Percentiles rank a stretch among this genome's conserved stretches.
These are phyloP conservation scores for Lota lota DNA, from an alignment of 2,113 vertebrate genomes.

Conservation along the genomic window DNA sequence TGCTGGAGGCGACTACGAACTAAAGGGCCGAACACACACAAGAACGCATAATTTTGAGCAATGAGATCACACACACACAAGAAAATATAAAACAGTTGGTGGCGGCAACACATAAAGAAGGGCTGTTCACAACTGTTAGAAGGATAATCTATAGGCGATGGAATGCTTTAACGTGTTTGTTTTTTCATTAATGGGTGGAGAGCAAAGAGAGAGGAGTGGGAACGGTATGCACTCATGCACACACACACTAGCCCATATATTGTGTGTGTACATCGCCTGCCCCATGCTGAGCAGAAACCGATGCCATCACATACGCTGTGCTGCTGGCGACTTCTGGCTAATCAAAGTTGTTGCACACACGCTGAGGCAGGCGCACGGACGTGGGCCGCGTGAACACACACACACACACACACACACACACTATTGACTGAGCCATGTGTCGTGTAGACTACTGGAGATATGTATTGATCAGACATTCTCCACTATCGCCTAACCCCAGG, in stretches of 20 bases:
- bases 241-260: background rate
- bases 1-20: slow-evolving; percentile 95
- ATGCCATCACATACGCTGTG: slow-evolving; percentile 68
- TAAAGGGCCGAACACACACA: slow-evolving; percentile 50
- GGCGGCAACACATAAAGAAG: too few relatives aligned
- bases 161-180: too few relatives aligned
- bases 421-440: slow-evolving; percentile 43
- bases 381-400: background rate
- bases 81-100: too few relatives aligned
- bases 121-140: too few relatives aligned
- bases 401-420: slow-evolving; percentile 13
- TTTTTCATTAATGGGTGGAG: too few relatives aligned
- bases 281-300: slow-evolving; percentile 52
- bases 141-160: too few relatives aligned
- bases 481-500: background rate
- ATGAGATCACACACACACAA: background rate
- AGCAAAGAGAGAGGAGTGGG: too few relatives aligned
- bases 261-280: slow-evolving; percentile 38
- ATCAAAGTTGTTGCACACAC: slow-evolving; percentile 75
- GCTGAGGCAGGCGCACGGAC: background rate
- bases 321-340: slow-evolving; percentile 46
- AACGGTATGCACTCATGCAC: background rate
- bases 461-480: slow-evolving; percentile 56
- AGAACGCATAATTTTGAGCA: too few relatives aligned
- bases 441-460: slow-evolving; percentile 48